phyloP scores from a whole-genome alignment of 2,888 invertebrate species.

The Lithophane ornitopus region DNA sequence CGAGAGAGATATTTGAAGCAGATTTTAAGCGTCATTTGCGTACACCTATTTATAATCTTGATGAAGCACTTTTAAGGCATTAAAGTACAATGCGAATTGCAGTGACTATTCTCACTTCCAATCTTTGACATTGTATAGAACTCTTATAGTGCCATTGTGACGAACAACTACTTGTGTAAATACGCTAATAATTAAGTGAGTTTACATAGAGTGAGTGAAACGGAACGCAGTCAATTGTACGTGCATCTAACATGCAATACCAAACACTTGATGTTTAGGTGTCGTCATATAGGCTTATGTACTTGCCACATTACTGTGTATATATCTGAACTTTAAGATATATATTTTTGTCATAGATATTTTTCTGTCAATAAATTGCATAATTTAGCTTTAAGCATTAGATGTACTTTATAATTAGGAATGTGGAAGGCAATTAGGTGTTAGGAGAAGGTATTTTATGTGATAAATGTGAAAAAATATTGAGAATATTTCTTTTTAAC shows the following conservation, averaged over 20 bases:
- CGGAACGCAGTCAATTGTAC: slow-evolving; percentile 87
- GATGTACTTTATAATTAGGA: slow-evolving; percentile 73
- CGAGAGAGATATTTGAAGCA: slow-evolving; percentile 62
- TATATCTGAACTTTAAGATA: slow-evolving; percentile 74
- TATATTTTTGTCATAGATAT: slow-evolving; percentile 85
- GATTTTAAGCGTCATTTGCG: slow-evolving; percentile 40
- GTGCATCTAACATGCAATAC: slow-evolving; percentile 76
- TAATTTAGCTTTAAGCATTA: slow-evolving; percentile 86
- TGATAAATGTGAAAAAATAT: slow-evolving; percentile 77
- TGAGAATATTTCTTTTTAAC: slow-evolving; percentile 80
- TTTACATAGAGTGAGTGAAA: slow-evolving; percentile 71
- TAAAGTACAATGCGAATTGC: slow-evolving; percentile 66
- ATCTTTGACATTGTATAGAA: slow-evolving; percentile 64
- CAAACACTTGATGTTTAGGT: slow-evolving; percentile 71
- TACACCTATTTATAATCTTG: slow-evolving; percentile 39
- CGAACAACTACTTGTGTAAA: slow-evolving; percentile 82
- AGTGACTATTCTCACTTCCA: slow-evolving; percentile 57
- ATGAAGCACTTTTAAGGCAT: slow-evolving; percentile 58
- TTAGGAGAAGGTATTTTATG: slow-evolving; percentile 82
- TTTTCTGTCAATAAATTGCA: slow-evolving; percentile 84
- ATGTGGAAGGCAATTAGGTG: slow-evolving; percentile 70
- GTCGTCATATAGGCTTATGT: slow-evolving; percentile 71
- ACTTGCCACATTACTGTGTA: slow-evolving; percentile 82
- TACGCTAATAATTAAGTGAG: slow-evolving; percentile 70
- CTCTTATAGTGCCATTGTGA: slow-evolving; percentile 81